A percentile compares a stretch with the other conserved stretches of the same genome.
Evolutionary conservation across 2,797 vertebrate species (phyloP).

Genomic region (Scomberomorus guttatus): DNA sequence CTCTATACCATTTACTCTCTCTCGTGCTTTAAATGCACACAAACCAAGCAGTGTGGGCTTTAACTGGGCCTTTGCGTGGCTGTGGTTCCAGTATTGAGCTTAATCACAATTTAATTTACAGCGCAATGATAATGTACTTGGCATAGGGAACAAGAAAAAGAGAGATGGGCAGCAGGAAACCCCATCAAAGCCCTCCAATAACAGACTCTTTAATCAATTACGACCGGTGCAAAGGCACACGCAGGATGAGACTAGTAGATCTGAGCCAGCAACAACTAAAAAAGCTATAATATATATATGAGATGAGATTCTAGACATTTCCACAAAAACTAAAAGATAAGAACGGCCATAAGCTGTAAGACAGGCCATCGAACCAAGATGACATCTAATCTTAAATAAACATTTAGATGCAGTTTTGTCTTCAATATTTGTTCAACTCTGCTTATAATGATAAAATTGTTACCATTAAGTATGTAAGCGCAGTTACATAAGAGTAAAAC

Average conservation of each 20-base stretch:
- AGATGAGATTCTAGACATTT: constrained; percentile 19
- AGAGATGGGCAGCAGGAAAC: constrained; percentile 50
- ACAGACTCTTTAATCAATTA: constrained; percentile 78
- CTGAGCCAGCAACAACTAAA: constrained; percentile 32
- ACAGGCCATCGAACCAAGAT: constrained; percentile 17
- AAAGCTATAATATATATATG: constrained; percentile 14
- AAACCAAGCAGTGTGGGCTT: constrained; percentile 67
- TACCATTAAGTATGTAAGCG: not conserved
- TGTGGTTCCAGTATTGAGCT: constrained; percentile 69
- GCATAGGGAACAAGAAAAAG: constrained; percentile 63
- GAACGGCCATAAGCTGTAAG: not conserved
- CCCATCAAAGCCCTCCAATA: constrained; percentile 69
- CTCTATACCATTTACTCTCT: constrained; percentile 66
- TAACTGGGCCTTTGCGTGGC: constrained; percentile 47
- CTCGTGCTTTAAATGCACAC: constrained; percentile 72
- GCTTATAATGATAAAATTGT: not conserved
- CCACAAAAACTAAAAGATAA: not conserved
- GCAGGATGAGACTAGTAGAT: constrained; percentile 42
- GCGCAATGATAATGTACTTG: constrained; percentile 80
- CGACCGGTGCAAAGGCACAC: constrained; percentile 67
- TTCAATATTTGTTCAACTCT: not conserved
- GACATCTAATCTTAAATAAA: constrained; percentile 24
- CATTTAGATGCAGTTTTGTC: not conserved
- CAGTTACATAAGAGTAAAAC: constrained; percentile 20
- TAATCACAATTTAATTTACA: constrained; percentile 87